phyloP scores from a whole-genome alignment of 2,888 invertebrate genomes.

The Cantharis nigra region DNA sequence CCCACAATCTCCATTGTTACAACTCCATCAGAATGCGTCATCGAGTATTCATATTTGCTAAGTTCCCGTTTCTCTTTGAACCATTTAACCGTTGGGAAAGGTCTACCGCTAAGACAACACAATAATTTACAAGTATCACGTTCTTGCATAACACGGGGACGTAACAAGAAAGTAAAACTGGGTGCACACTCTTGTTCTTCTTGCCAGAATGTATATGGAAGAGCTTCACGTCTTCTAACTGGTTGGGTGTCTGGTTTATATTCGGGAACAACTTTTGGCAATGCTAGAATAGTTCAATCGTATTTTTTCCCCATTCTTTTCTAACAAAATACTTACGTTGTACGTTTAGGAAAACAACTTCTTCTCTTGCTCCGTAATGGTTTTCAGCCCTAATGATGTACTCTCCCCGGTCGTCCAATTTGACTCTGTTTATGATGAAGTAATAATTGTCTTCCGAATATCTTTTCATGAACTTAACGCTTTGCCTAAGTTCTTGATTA shows the following conservation, averaged over 20 bases:
- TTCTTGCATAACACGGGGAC: slow-evolving; percentile 96
- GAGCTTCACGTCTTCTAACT: slow-evolving; percentile 76
- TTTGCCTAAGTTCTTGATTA: slow-evolving; percentile 90
- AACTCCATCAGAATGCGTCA: slow-evolving; percentile 92
- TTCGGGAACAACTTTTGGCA: slow-evolving; percentile 73
- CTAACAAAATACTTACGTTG: slow-evolving; percentile 73
- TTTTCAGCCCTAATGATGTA: slow-evolving; percentile 97
- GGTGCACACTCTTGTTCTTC: slow-evolving; percentile 93
- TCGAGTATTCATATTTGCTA: slow-evolving; percentile 86
- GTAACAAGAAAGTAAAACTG: slow-evolving; percentile 95
- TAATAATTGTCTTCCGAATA: slow-evolving; percentile 96
- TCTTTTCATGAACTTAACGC: slow-evolving; percentile 99
- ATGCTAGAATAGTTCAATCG: slow-evolving; percentile 59
- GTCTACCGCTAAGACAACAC: slow-evolving; percentile 94
- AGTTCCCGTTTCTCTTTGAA: slow-evolving; percentile 92
- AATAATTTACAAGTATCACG: slow-evolving; percentile 96
- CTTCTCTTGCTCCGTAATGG: slow-evolving; percentile 93
- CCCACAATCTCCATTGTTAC: slow-evolving; percentile 96
- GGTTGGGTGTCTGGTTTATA: slow-evolving; percentile 72
- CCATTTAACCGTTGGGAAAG: slow-evolving; percentile 91
- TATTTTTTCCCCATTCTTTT: neutral
- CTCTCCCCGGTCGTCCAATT: slow-evolving; percentile 94
- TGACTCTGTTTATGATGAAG: slow-evolving; percentile 95
- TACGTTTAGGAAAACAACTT: slow-evolving; percentile 95
- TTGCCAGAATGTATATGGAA: slow-evolving; percentile 89